Conservation (phyloP, 2,797 vertebrate genomes). For the Lepidocolaptes lacrymiger region DNA sequence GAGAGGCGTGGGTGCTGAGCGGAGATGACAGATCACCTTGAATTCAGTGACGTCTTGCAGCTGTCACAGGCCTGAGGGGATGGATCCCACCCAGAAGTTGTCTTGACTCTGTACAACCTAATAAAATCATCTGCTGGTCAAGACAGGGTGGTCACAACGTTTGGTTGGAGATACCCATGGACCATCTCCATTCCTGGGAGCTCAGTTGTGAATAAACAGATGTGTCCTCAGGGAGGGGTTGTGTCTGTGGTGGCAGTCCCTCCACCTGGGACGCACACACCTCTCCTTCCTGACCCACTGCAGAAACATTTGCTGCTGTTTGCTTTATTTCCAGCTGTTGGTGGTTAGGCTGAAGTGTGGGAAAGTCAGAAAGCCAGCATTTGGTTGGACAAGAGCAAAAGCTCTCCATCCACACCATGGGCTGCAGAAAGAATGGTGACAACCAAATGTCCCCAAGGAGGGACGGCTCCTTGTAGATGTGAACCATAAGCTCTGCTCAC, state of each 20-base stretch:
- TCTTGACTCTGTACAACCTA: not conserved
- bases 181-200: not conserved
- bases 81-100: not conserved
- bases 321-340: not conserved
- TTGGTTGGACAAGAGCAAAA: not conserved
- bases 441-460: not conserved
- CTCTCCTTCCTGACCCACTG: not conserved
- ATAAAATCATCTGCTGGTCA: not conserved
- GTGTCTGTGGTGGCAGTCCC: not conserved
- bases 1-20: accelerated
- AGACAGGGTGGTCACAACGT: too few species aligned
- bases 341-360: not conserved
- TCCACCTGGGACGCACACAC: not conserved
- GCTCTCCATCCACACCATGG: accelerated
- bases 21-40: not conserved
- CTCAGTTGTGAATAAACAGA: not conserved
- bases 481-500: not conserved
- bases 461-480: not conserved
- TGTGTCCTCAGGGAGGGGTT: not conserved
- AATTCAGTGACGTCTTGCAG: not conserved
- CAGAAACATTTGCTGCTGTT: not conserved
- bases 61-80: not conserved
- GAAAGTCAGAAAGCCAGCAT: not conserved
- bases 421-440: not conserved
- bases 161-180: not conserved